Base-by-base conservation (phyloP, 2,113 vertebrate genomes). In the Lepisosteus osseus region DNA sequence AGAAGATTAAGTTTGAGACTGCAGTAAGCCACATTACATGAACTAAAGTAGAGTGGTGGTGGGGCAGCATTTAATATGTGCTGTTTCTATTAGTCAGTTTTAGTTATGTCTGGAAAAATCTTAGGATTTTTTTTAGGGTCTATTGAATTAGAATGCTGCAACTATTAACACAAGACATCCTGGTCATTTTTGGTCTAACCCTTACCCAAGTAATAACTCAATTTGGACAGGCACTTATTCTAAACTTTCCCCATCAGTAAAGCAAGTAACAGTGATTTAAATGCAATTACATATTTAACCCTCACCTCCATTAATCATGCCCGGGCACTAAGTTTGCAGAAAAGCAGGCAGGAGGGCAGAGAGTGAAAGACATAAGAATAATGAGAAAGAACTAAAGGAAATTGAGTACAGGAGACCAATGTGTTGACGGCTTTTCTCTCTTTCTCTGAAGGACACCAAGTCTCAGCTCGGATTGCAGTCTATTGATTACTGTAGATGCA, bases 401-500 rank as follows among this genome's bases (percentile, higher is more conserved):
- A 66, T 57, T 9, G 9, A 55, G 54, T 41, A 14, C 14, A 12
- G 14, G 54, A 59, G 11, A 55, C 47, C 5, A 51, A 51, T 5
- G 5, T 51, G 47, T 5, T 51, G 47, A 61, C 61, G 15, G 14
- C 56, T 70, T 12, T 8, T 6, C 55, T 70, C 57, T n/a, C 17
- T 54, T 13, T 42, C 14, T 51, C 47, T 51, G 47, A 51, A 51
- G 47, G 9, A 51, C 47, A 12, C 57, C 7, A 67, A 69, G 55
- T 70, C 77, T 71, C 65, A 69, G 59, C 70, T 57, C 65, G 70
- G 44, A 65, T 68, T 45, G 61, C 68, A 43, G 59, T 65, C 56
- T 47, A 72, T 29, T 64, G 43, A 69, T 74, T 66, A 66, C 69
- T 59, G 72, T 8, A 55, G 69, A 70, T 71, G 51, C 41, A 76